These are phyloP conservation scores for Eilema depressum DNA, from an alignment of 2,888 invertebrate species.

Conservation along the genomic window DNA sequence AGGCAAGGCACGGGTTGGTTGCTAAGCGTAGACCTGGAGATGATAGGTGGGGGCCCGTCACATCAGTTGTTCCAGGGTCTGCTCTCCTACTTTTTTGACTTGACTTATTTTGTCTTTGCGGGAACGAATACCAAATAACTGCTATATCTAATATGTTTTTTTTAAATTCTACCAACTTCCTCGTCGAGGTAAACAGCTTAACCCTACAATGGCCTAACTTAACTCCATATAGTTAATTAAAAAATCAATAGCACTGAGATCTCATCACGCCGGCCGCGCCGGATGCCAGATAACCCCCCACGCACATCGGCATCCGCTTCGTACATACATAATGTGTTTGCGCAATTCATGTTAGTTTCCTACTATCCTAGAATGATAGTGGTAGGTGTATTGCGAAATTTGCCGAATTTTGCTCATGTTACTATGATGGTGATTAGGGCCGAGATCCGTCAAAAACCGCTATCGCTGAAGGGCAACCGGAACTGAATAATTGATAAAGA, in stretches of 20 bases:
- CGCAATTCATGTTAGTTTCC: conserved; percentile 64
- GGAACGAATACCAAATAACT: background rate
- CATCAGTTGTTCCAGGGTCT: too few relatives aligned
- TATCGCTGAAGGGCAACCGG: conserved; percentile 19
- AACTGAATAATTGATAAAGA: background rate
- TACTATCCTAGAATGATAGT: conserved; percentile 77
- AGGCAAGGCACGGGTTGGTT: too few relatives aligned
- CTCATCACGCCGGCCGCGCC: conserved; percentile 49
- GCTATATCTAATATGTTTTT: background rate
- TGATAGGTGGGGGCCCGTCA: too few relatives aligned
- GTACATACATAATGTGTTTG: conserved; percentile 62
- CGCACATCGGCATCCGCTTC: conserved; percentile 32
- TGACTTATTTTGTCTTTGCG: background rate
- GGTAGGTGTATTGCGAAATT: conserved; percentile 73
- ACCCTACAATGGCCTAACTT: conserved; percentile 6
- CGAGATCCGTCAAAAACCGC: background rate
- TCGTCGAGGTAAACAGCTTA: background rate
- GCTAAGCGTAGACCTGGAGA: too few relatives aligned
- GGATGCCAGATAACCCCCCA: conserved; percentile 64
- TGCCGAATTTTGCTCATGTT: conserved; percentile 66
- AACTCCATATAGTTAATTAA: conserved; percentile 36
- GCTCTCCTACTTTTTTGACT: background rate
- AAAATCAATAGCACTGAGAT: conserved; percentile 48
- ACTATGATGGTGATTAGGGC: conserved; percentile 9
- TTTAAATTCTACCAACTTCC: background rate